Base-by-base conservation (phyloP, 2,113 vertebrate genomes). In the Proteles cristata region DNA sequence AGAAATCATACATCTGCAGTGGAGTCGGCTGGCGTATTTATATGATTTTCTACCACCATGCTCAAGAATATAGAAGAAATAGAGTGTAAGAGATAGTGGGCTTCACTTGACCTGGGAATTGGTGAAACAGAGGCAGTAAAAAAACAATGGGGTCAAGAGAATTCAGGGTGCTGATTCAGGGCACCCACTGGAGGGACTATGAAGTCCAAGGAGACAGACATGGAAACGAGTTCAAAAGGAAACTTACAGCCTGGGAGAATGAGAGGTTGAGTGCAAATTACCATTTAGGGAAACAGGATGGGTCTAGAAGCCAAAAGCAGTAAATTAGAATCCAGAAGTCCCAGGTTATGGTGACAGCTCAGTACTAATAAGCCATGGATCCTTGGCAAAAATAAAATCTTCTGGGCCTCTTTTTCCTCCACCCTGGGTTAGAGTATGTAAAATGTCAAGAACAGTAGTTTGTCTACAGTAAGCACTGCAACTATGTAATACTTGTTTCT, bases 91-190 rank as follows among this genome's bases (percentile, higher is more conserved):
- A 74, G 85, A 79, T 2, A 4, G 26, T 35, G 31, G 10, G 19
- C 50, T 93, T 96, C 33, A 17, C n/a, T 48, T 93, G 87, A 93
- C 55, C 90, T 95, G 58, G 63, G 25, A 77, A 69, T 35, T 68
- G 53, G 33, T 85, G 83, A 93, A 55, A 25, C 7, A 2, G 85
- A 94, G 25, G 48, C 4, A 76, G 12, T 6, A 71, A n/a, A 90
- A 43, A 1, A 82, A 66, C n/a, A 82, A 73, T 4, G 39, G 9
- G 39, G 21, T 84, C n/a, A 92, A 74, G 68, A 69, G 65, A 74
- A 90, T 81, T 79, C 28, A 80, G 45, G 63, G 58, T 85, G 71
- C 31, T 91, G 79, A 77, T 73, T 69, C 55, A 83, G 82, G 48
- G 19, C 43, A 80, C 43, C 25, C 43, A 80, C 43, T 53, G 8